phyloP scores from a whole-genome alignment of 2,113 vertebrate genomes.

The Eidolon helvum region DNA sequence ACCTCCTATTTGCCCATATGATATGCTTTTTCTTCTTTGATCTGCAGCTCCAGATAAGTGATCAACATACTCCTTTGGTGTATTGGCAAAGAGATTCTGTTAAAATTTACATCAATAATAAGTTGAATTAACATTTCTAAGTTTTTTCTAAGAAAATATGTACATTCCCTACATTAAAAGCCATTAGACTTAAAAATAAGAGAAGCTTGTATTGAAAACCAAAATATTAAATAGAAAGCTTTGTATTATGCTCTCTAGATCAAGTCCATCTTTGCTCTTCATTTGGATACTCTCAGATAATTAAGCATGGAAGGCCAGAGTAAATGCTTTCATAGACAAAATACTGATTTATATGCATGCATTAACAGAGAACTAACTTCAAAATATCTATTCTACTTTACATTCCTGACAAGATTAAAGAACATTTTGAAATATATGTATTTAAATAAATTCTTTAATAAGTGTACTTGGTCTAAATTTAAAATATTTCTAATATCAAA shows the following conservation, averaged over 20 bases:
- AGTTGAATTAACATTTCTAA: neutral
- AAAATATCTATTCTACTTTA: neutral
- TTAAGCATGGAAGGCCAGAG: neutral
- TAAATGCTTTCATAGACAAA: neutral
- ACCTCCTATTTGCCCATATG: constrained; percentile 83
- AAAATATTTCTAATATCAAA: too few relatives aligned
- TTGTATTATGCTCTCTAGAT: neutral
- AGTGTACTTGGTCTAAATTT: neutral
- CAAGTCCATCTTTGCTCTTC: neutral
- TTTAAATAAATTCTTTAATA: neutral
- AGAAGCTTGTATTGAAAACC: neutral
- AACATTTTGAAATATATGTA: neutral
- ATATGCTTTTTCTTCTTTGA: constrained; percentile 48
- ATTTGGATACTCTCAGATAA: neutral
- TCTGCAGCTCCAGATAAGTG: constrained; percentile 39
- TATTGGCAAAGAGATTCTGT: constrained; percentile 84
- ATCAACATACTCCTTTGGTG: constrained; percentile 6
- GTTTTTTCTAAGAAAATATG: neutral
- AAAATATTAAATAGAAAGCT: too few relatives aligned
- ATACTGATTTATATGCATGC: neutral
- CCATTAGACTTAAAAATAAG: constrained; percentile 2
- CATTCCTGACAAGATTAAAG: neutral
- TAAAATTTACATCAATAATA: constrained; percentile 49
- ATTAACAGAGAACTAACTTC: neutral
- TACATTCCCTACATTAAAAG: neutral